Conservation (phyloP, 2,113 vertebrate species). For the Myotis lucifugus region DNA sequence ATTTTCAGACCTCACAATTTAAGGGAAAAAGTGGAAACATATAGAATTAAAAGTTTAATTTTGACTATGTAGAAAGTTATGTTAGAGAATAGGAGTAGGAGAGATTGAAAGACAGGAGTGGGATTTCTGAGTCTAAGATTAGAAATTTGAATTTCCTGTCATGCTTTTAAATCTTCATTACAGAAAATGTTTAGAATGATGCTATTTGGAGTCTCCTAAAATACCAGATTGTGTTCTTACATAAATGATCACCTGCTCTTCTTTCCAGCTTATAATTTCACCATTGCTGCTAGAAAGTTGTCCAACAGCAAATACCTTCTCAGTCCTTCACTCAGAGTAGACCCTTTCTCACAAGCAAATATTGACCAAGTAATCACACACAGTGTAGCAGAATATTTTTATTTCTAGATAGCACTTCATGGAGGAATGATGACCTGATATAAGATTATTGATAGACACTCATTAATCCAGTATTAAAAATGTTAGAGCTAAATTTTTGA, state of each 20-base stretch:
- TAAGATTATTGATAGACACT: constrained; percentile 43
- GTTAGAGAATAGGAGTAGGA: neutral
- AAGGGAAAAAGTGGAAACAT: neutral
- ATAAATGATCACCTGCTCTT: constrained; percentile 21
- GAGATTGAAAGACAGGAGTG: neutral
- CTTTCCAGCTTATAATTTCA: neutral
- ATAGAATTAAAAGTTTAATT: neutral
- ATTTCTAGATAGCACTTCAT: neutral
- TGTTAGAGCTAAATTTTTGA: constrained; percentile 48
- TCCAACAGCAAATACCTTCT: neutral
- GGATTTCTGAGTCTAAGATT: constrained; percentile 54
- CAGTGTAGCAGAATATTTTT: neutral
- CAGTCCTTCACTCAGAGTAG: neutral
- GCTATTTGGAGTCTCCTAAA: constrained; percentile 21
- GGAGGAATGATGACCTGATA: neutral
- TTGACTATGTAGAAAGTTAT: neutral
- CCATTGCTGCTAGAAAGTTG: neutral
- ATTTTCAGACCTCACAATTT: neutral
- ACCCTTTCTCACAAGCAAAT: neutral
- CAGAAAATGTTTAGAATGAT: neutral
- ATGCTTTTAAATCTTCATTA: constrained; percentile 41
- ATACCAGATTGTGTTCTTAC: neutral
- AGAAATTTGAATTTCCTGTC: constrained; percentile 38
- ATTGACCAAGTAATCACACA: neutral
- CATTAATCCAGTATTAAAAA: constrained; percentile 53